phyloP scores from a whole-genome alignment of 1,140 invertebrate genomes.

The Drosophila pachea region DNA sequence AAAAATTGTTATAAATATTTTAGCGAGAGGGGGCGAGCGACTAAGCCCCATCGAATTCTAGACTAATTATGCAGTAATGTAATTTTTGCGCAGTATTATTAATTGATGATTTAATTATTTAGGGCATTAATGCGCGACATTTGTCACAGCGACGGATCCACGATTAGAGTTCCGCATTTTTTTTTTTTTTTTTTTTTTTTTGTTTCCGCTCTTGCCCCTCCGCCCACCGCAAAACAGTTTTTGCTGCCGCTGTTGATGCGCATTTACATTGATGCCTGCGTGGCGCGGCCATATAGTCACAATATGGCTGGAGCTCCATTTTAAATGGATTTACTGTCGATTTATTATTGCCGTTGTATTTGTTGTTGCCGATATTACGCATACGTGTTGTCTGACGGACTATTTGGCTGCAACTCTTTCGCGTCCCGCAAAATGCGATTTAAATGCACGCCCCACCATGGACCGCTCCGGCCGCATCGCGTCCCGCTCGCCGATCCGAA shows the following conservation, averaged over 20 bases:
- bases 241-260: slow-evolving; percentile 1
- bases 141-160: not conserved
- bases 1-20: too few species aligned
- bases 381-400: slow-evolving; percentile 27
- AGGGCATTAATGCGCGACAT: not conserved
- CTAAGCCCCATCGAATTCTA: not conserved
- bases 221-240: too few species aligned
- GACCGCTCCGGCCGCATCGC: too few species aligned
- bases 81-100: not conserved
- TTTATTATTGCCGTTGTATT: slow-evolving; percentile 35
- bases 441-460: too few species aligned
- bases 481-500: slow-evolving; percentile 13
- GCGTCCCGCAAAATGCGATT: slow-evolving; percentile 39
- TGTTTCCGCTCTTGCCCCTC: too few species aligned
- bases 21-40: too few species aligned
- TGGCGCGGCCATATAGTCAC: slow-evolving; percentile 1
- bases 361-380: slow-evolving; percentile 30
- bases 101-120: not conserved
- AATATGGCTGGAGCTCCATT: slow-evolving; percentile 12
- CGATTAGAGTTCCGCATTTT: not conserved
- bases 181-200: too few species aligned
- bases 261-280: too few species aligned
- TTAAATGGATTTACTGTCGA: slow-evolving; percentile 39
- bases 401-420: slow-evolving; percentile 24
- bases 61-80: not conserved